Evolutionary conservation across 2,113 vertebrate genomes (phyloP).

Genomic region (Alouatta palliata): DNA sequence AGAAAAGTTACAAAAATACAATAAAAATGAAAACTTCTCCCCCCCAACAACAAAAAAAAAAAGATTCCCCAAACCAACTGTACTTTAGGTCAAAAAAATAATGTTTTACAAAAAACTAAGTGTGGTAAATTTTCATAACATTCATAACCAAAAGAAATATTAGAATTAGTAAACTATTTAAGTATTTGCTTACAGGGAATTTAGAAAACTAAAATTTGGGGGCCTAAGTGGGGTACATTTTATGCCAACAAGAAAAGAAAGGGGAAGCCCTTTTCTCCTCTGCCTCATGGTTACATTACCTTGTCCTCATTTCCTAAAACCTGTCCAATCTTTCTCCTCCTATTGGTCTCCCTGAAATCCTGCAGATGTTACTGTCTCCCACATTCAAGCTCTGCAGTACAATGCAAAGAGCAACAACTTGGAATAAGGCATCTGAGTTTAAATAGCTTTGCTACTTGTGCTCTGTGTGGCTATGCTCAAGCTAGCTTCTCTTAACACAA

Average conservation of each 20-base stretch:
- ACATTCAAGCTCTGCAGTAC: neutral
- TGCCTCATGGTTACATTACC: neutral
- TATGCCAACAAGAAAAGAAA: neutral
- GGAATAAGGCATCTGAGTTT: neutral
- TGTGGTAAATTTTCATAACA: neutral
- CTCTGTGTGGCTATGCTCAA: too few species aligned
- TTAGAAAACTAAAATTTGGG: slow-evolving; percentile 3
- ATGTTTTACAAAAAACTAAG: neutral
- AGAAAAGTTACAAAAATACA: neutral
- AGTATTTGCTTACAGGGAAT: neutral
- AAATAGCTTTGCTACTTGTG: too few species aligned
- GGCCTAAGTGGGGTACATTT: neutral
- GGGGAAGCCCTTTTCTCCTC: neutral
- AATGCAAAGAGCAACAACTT: neutral
- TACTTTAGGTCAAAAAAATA: neutral
- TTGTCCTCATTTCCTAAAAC: neutral
- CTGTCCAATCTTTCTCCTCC: neutral
- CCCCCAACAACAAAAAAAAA: neutral
- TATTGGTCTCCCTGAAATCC: neutral
- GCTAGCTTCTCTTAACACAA: too few species aligned
- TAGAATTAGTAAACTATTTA: neutral
- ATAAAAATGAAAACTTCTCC: neutral
- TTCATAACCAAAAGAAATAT: neutral
- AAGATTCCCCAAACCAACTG: neutral
- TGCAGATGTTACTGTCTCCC: neutral